These are phyloP conservation scores for Ammodramus savannarum DNA, from an alignment of 2,113 vertebrate species.

Conservation along the genomic window DNA sequence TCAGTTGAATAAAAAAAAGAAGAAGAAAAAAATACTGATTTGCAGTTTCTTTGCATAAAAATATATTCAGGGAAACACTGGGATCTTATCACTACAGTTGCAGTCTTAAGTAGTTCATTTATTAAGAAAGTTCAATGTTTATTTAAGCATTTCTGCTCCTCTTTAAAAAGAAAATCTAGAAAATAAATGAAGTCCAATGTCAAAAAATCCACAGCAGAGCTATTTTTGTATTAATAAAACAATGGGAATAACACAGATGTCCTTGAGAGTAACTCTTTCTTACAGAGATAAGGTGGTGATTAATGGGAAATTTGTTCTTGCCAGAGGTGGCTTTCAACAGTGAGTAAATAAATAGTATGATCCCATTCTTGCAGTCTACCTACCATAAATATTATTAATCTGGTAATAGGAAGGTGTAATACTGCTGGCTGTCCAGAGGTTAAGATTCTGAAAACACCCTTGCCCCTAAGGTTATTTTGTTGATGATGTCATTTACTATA, in stretches of 20 bases:
- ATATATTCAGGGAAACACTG: neutral
- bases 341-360: slow-evolving; percentile 51
- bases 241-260: slow-evolving; percentile 46
- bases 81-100: neutral
- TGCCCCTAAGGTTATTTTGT: slow-evolving; percentile 30
- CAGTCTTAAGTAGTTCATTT: neutral
- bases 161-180: neutral
- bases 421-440: neutral
- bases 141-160: neutral
- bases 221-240: slow-evolving; percentile 31
- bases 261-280: slow-evolving; percentile 55
- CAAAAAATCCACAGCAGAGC: neutral
- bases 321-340: slow-evolving; percentile 40
- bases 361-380: neutral
- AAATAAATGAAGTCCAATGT: neutral
- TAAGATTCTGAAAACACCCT: neutral
- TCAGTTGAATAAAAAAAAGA: neutral
- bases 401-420: neutral
- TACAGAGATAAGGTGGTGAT: slow-evolving; percentile 63
- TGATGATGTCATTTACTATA: slow-evolving; percentile 48
- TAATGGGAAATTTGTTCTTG: slow-evolving; percentile 65
- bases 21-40: neutral
- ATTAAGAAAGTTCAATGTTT: neutral
- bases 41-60: neutral
- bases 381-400: slow-evolving; percentile 53